These are phyloP conservation scores for human DNA, from an alignment of 2,113 vertebrate genomes.

Conservation along the genomic window GRCh38 chr18:29988501-29989000, in stretches of 20 bases:
- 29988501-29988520: no score
- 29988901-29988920: background rate
- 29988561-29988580: background rate
- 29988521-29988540: no score
- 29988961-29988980: background rate
- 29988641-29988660: background rate
- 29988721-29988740: background rate
- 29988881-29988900: background rate
- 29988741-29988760: background rate
- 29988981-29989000: background rate
- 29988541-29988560: background rate
- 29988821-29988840: background rate
- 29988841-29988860: background rate
- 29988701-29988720: background rate
- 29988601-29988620: background rate
- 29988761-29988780: background rate
- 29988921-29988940: background rate
- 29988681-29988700: background rate
- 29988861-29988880: background rate
- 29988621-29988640: background rate
- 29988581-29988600: background rate
- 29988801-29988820: background rate
- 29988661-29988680: background rate
- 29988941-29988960: background rate
- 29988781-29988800: background rate